phyloP scores from a whole-genome alignment of 2,797 vertebrate genomes.

The Semaprochilodus insignis region DNA sequence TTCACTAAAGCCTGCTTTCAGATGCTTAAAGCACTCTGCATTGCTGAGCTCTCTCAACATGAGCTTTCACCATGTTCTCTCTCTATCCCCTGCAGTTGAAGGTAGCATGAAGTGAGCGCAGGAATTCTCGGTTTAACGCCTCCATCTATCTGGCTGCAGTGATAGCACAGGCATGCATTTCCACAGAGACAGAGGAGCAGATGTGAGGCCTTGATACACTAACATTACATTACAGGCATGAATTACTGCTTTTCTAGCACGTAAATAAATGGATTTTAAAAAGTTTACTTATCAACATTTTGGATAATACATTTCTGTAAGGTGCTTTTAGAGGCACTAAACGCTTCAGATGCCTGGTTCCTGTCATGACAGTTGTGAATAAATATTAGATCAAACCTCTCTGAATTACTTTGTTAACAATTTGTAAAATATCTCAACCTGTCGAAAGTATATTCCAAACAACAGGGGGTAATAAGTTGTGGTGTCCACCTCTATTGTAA shows the following conservation, averaged over 20 bases:
- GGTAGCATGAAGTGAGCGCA: constrained; percentile 29
- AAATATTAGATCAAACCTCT: too few relatives aligned
- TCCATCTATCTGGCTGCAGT: constrained; percentile 14
- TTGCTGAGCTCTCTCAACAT: constrained; percentile 32
- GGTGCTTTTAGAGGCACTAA: too few relatives aligned
- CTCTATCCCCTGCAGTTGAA: neutral
- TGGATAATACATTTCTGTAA: too few relatives aligned
- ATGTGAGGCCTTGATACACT: constrained; percentile 19
- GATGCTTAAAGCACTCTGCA: constrained; percentile 38
- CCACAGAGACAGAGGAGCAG: constrained; percentile 37
- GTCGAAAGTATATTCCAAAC: too few relatives aligned
- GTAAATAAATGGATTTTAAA: too few relatives aligned
- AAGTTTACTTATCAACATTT: too few relatives aligned
- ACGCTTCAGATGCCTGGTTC: too few relatives aligned
- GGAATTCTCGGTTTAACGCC: constrained; percentile 33
- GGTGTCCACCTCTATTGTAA: too few relatives aligned
- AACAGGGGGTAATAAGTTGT: too few relatives aligned
- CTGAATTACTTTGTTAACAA: too few relatives aligned
- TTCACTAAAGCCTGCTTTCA: constrained; percentile 19
- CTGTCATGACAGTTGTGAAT: too few relatives aligned
- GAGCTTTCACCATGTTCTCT: constrained; percentile 27
- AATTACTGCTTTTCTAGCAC: constrained; percentile 22
- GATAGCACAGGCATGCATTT: constrained; percentile 29
- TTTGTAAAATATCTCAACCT: too few relatives aligned
- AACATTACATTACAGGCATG: constrained; percentile 39